Evolutionary conservation across 2,888 invertebrate species (phyloP).

Genomic region (Pyrocoelia pectoralis): DNA sequence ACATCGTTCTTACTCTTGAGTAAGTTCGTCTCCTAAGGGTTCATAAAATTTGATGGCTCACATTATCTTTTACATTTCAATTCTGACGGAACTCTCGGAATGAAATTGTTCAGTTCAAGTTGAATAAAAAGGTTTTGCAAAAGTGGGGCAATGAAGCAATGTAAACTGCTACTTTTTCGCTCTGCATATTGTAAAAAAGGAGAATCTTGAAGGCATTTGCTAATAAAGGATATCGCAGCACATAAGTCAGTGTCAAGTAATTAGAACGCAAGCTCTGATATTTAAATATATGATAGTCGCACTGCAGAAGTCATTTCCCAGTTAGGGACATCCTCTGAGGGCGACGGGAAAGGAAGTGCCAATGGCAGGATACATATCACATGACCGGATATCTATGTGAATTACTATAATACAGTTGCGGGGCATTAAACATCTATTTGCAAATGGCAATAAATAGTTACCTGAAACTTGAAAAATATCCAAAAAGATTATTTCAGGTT

Average conservation of each 20-base stretch:
- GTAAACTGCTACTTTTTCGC: too few relatives aligned
- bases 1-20: too few relatives aligned
- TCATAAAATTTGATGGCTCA: too few relatives aligned
- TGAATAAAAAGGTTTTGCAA: too few relatives aligned
- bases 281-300: slow-evolving; percentile 46
- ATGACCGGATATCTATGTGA: slow-evolving; percentile 56
- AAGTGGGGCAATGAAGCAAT: too few relatives aligned
- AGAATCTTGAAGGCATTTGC: slow-evolving; percentile 3
- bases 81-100: too few relatives aligned
- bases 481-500: neutral
- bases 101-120: too few relatives aligned
- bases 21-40: too few relatives aligned
- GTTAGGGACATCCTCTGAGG: slow-evolving; percentile 49
- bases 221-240: slow-evolving; percentile 31
- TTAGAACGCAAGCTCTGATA: slow-evolving; percentile 41
- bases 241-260: slow-evolving; percentile 44
- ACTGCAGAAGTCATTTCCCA: slow-evolving; percentile 48
- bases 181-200: neutral
- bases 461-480: slow-evolving; percentile 6
- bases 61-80: too few relatives aligned
- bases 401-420: slow-evolving; percentile 44
- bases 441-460: slow-evolving; percentile 7
- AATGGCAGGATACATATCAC: slow-evolving; percentile 58
- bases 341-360: slow-evolving; percentile 57
- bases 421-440: slow-evolving; percentile 31